Evolutionary conservation across 2,113 vertebrate genomes (phyloP).

Genomic region (Microcebus jonahi): DNA sequence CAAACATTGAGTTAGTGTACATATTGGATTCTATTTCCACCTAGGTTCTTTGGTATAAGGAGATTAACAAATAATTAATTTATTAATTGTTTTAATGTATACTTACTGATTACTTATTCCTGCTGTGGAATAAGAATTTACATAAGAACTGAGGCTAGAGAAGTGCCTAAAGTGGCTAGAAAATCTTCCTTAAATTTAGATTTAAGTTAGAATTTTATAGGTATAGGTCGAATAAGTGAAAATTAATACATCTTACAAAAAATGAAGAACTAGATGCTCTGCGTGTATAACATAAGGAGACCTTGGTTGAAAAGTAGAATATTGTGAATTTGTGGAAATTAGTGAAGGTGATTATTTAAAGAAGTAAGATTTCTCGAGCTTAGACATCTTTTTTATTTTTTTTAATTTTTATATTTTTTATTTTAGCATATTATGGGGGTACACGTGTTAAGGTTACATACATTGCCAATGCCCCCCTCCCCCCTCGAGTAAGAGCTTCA

Average conservation of each 20-base stretch:
- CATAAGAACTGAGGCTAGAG: background rate
- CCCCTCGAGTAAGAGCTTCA: too few relatives aligned
- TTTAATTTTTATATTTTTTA: too few relatives aligned
- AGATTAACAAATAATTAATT: background rate
- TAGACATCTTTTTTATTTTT: background rate
- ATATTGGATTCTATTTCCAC: background rate
- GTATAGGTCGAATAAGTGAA: background rate
- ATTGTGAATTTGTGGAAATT: background rate
- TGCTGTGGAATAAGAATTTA: background rate
- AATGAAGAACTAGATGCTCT: background rate
- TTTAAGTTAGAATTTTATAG: background rate
- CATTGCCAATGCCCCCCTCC: too few relatives aligned
- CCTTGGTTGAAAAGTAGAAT: background rate
- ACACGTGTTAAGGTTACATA: too few relatives aligned
- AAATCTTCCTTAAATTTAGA: background rate
- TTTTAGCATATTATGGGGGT: too few relatives aligned
- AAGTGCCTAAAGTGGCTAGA: background rate
- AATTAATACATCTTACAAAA: background rate
- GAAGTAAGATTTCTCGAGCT: background rate
- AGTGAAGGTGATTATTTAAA: background rate
- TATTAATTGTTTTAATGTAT: background rate
- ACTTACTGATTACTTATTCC: background rate
- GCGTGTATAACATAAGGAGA: background rate
- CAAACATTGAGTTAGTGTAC: background rate
- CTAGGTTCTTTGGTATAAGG: background rate